Conservation (phyloP, 2,797 vertebrate species). For the Acrossocheilus fasciatus region DNA sequence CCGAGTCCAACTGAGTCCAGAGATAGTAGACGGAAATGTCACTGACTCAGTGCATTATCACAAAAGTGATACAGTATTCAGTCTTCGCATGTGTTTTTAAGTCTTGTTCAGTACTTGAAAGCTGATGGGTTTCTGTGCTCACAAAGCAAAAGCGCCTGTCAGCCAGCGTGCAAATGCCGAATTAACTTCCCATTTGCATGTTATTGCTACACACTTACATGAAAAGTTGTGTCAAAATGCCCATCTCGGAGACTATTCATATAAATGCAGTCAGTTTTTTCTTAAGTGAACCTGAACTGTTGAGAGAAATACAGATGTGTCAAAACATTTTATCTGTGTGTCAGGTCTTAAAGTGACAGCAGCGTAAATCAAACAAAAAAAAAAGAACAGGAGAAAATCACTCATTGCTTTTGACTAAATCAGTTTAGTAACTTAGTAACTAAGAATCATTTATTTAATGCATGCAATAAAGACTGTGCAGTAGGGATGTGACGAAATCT, state of each 20-base stretch:
- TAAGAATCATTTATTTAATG: neutral
- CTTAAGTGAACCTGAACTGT: neutral
- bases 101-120: neutral
- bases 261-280: neutral
- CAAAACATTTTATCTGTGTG: neutral
- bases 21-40: neutral
- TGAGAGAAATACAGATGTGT: neutral
- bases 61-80: no score
- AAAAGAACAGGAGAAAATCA: neutral
- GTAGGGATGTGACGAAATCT: no score
- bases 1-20: no score
- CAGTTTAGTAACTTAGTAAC: neutral
- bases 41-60: neutral
- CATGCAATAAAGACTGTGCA: neutral
- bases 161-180: neutral
- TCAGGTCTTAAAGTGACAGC: neutral
- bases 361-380: neutral
- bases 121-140: neutral
- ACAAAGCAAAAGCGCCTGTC: neutral
- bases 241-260: neutral
- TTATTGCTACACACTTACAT: neutral
- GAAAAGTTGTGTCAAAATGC: no score
- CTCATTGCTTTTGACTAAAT: neutral
- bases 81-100: neutral
- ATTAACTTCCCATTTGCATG: neutral